These are phyloP conservation scores for Erpetoichthys calabaricus DNA, from an alignment of 2,797 vertebrate species.

Conservation along the genomic window DNA sequence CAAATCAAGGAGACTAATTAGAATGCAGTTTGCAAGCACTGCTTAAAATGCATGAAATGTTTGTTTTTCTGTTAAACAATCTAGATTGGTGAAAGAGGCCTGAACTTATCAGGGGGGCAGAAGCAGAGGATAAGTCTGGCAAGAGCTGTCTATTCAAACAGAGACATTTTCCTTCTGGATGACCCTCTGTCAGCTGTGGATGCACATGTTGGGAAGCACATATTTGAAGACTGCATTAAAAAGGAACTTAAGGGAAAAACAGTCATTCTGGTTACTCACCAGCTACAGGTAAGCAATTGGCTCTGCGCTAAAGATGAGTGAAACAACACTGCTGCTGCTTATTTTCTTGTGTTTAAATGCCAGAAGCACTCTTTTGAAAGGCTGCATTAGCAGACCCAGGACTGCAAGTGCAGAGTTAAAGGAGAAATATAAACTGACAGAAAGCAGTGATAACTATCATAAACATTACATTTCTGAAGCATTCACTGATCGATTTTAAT, in stretches of 20 bases:
- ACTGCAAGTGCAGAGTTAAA: too few relatives aligned
- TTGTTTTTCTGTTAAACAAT: slow-evolving; percentile 12
- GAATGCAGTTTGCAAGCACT: neutral
- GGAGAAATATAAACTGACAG: too few relatives aligned
- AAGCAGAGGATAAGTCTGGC: slow-evolving; percentile 64
- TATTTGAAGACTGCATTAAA: slow-evolving; percentile 62
- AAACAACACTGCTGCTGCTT: too few relatives aligned
- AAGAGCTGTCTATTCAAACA: slow-evolving; percentile 48
- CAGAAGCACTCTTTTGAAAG: too few relatives aligned
- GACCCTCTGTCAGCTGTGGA: slow-evolving; percentile 63
- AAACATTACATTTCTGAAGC: too few relatives aligned
- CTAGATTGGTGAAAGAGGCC: slow-evolving; percentile 55
- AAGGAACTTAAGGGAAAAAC: slow-evolving; percentile 49
- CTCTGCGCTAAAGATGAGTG: neutral
- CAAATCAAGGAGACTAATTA: too few relatives aligned
- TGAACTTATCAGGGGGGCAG: slow-evolving; percentile 66
- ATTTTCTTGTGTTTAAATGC: too few relatives aligned
- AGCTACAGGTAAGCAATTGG: slow-evolving; percentile 47
- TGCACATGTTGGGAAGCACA: slow-evolving; percentile 49
- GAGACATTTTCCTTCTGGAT: slow-evolving; percentile 56
- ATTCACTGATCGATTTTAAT: too few relatives aligned
- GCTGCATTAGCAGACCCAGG: too few relatives aligned
- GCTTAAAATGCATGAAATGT: too few relatives aligned
- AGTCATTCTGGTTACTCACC: slow-evolving; percentile 52
- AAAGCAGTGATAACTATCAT: too few relatives aligned